Evolutionary conservation across 2,888 invertebrate species (phyloP), one percentile per base, ranked within the genome.

Genomic region (Plutella xylostella): DNA sequence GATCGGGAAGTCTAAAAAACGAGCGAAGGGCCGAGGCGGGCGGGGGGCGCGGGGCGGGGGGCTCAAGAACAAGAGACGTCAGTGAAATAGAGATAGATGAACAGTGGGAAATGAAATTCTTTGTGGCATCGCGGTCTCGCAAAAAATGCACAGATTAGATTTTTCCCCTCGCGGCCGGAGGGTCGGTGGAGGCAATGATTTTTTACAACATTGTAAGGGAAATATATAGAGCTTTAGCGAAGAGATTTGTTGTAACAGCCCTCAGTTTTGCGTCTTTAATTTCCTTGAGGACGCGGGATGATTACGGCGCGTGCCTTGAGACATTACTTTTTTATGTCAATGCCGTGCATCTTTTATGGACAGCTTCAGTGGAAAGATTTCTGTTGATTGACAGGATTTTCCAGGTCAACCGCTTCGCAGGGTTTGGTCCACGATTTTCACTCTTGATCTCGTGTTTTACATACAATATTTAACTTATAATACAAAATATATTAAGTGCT

Each of bases 91-190:
- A 84, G 84, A 85, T 82, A 84, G 83, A 85, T 85, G 84, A 84
- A 85, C 83, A 84, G 82, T 82, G 80, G 84, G 84, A 85, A 85
- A 85, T 85, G 84, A 85, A 85, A 85, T 85, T 85, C 84, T 84
- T 85, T 83, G 85, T 84, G 85, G 84, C 79, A 78, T 82, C 80
- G 82, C 82, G 82, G 80, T 79, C 83, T 76, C 84, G 83, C 83
- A 85, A 85, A 85, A 85, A 85, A 85, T 84, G 82, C 82, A 79
- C 80, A 84, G 84, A 85, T 85, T 85, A 85, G 85, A 85, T 84
- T 84, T 68, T 84, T 80, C 83, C 80, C 80, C 73, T 75, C 72
- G 66, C 66, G 30, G 66, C 65, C 15, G 63, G 73, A 74, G 78
- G 75, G 70, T 71, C 71, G 77, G 74, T 71, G 72, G 72, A 76